Evolutionary conservation across 2,797 vertebrate genomes (phyloP).

Genomic region (Dicrostonyx torquatus): DNA sequence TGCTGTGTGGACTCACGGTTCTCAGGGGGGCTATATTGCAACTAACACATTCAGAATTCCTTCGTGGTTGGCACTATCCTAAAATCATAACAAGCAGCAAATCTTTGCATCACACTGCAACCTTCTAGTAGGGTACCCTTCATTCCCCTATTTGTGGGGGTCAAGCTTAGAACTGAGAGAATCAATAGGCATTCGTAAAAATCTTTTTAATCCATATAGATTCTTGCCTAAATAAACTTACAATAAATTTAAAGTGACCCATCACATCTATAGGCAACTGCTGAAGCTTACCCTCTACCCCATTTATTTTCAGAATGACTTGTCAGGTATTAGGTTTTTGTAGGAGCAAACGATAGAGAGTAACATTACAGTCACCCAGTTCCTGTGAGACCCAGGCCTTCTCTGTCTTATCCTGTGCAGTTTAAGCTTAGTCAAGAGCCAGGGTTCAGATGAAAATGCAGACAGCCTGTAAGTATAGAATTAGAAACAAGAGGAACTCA

Average conservation of each 20-base stretch:
- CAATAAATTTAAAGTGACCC: neutral
- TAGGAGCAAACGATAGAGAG: neutral
- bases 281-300: neutral
- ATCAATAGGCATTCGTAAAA: neutral
- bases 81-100: too few species aligned
- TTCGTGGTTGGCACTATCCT: neutral
- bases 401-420: accelerated
- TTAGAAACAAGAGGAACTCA: neutral
- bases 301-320: neutral
- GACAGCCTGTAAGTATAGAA: neutral
- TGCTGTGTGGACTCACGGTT: neutral
- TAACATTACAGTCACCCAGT: accelerated
- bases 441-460: neutral
- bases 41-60: neutral
- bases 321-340: neutral
- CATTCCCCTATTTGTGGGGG: too few species aligned
- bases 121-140: neutral
- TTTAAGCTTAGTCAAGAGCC: neutral
- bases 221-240: neutral
- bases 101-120: neutral
- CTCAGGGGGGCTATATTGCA: too few species aligned
- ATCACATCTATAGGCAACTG: neutral
- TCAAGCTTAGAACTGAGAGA: neutral
- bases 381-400: neutral
- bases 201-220: conserved; percentile 12